Evolutionary conservation across 2,797 vertebrate genomes (phyloP).

Genomic region (Geotrypetes seraphini): DNA sequence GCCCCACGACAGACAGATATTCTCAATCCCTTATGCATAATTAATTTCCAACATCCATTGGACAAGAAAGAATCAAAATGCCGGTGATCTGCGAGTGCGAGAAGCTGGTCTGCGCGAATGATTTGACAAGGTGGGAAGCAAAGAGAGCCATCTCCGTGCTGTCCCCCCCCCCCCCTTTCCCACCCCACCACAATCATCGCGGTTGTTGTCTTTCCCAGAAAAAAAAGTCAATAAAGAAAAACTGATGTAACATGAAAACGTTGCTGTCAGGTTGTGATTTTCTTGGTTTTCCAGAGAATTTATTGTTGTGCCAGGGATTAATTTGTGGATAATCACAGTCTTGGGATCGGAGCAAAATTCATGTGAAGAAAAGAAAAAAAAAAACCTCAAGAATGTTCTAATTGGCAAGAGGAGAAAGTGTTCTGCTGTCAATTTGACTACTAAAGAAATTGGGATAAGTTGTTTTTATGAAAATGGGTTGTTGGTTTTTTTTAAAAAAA

Average conservation of each 20-base stretch:
- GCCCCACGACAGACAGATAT: too few species aligned
- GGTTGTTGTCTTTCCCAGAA: constrained; percentile 31
- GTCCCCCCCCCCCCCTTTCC: too few species aligned
- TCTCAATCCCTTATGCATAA: too few species aligned
- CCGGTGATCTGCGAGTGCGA: too few species aligned
- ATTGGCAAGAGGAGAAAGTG: constrained; percentile 48
- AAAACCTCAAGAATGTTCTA: constrained; percentile 57
- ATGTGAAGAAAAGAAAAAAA: constrained; percentile 45
- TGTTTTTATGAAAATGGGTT: constrained; percentile 31
- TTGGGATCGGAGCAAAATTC: constrained; percentile 46
- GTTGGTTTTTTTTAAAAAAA: too few species aligned
- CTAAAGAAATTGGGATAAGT: constrained; percentile 36
- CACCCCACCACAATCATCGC: constrained; percentile 28
- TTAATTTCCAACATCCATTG: too few species aligned
- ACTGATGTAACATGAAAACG: constrained; percentile 34
- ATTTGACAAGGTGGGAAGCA: constrained; percentile 34
- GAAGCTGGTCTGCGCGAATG: constrained; percentile 30
- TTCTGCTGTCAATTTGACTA: constrained; percentile 20
- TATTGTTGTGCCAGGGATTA: constrained; percentile 56
- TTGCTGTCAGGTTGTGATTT: constrained; percentile 47
- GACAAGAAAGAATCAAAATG: too few species aligned
- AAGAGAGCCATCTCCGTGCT: constrained; percentile 34
- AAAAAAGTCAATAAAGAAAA: constrained; percentile 7
- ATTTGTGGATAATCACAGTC: constrained; percentile 57
- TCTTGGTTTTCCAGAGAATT: constrained; percentile 55